phyloP scores from a whole-genome alignment of 2,888 invertebrate genomes.

The Lepidocyrtinus sp. region DNA sequence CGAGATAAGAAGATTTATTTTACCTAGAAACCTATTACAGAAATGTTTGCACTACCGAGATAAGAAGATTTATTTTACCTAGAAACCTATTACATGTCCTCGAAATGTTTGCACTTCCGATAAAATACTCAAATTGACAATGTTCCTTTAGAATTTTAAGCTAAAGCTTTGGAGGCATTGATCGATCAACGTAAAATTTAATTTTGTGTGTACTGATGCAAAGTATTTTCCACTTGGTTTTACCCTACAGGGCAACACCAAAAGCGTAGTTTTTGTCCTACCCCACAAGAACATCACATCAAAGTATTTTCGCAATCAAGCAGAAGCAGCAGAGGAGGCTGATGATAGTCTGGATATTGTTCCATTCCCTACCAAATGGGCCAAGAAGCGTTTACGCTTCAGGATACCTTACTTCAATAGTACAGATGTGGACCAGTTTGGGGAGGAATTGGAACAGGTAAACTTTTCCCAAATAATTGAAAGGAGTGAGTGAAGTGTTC shows the following conservation, averaged over 20 bases:
- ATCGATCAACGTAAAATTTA: too few relatives aligned
- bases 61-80: too few relatives aligned
- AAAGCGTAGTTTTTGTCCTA: slow-evolving; percentile 58
- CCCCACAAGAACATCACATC: slow-evolving; percentile 57
- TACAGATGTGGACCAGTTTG: slow-evolving; percentile 58
- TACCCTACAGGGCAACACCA: slow-evolving; percentile 49
- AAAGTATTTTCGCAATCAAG: slow-evolving; percentile 47
- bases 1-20: too few relatives aligned
- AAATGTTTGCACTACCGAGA: too few relatives aligned
- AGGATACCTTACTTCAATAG: slow-evolving; percentile 53
- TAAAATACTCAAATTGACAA: too few relatives aligned
- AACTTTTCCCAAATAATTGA: neutral
- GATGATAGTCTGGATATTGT: slow-evolving; percentile 49
- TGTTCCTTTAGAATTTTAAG: too few relatives aligned
- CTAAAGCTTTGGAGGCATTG: too few relatives aligned
- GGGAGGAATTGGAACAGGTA: slow-evolving; percentile 60
- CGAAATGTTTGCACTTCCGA: too few relatives aligned
- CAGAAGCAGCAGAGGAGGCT: neutral
- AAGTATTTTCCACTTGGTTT: neutral
- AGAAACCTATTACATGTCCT: too few relatives aligned
- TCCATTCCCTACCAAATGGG: slow-evolving; percentile 59
- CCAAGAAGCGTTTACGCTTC: slow-evolving; percentile 25
- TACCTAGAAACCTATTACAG: too few relatives aligned
- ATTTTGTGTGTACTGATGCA: neutral
- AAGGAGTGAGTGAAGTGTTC: neutral